Evolutionary conservation across 2,888 invertebrate genomes (phyloP), one percentile per base, ranked within the genome.

Genomic region (Drosophila paucipuncta): DNA sequence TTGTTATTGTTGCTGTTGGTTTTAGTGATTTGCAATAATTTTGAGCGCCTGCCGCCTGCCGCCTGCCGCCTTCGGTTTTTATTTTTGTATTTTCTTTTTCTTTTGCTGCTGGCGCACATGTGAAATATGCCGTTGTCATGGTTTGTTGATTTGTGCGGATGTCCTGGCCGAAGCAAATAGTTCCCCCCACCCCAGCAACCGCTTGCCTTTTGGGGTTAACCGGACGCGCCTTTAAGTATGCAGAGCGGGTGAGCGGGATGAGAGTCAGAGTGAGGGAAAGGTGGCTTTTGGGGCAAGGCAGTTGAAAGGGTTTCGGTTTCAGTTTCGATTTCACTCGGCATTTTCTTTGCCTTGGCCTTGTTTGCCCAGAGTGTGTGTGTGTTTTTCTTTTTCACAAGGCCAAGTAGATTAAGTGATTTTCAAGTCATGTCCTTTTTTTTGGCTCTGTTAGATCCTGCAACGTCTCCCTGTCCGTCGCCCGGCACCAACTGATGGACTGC

Each of bases 21-120:
- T 85, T 89, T 83, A 83, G 91, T 92, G 91, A 91, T 91, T 92
- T 92, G 91, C 89, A 87, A 91, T 86, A 91, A 91, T 90, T 90
- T 64, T 64, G 59, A 65, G 47, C 62, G 55, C 33, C 57, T 54
- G 52, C 59, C 60, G 22, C 58, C 18, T 9, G 31, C 31, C 31
- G 30, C 30, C 31, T 7, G 31, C 33, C 33, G 33, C 28, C 25
- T 41, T 33, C 30, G 33, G 4, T 5, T 50, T 43, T 22, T 25
- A 30, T 49, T 61, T 57, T 37, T 35, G 31, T n/a, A 11, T 30
- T 35, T 52, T 25, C 5, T 25, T 28, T 28, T 25, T n/a, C 31
- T 25, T 39, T n/a, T 5, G 10, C 37, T 35, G 55, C 58, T 30
- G 60, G 37, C 59, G 65, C 84, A 84, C 74, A 84, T 85, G 83